phyloP scores from a whole-genome alignment of 53 echinoderm and acorn worm genomes.

The Paelopatides confundens region DNA sequence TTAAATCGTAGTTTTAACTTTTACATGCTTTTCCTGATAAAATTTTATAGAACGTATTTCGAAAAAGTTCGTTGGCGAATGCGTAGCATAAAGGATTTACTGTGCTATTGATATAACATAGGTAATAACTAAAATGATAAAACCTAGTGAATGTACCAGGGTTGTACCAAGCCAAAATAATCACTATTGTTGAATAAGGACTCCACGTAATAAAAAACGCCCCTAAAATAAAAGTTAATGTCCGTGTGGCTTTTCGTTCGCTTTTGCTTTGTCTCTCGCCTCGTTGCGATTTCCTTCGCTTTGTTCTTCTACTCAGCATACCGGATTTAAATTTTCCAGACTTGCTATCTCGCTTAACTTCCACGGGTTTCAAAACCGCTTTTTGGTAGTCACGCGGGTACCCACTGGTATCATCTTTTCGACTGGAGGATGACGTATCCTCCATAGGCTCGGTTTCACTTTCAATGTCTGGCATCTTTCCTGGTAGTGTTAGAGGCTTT shows the following conservation, averaged over 20 bases:
- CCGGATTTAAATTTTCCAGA: constrained; percentile 67
- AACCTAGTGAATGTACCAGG: constrained; percentile 47
- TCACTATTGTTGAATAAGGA: constrained; percentile 91
- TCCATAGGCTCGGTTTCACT: constrained; percentile 85
- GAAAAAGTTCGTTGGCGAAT: constrained; percentile 97
- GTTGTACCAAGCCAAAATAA: constrained; percentile 81
- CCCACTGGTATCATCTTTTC: constrained; percentile 62
- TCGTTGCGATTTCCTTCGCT: constrained; percentile 73
- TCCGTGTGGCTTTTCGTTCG: constrained; percentile 91
- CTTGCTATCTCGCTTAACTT: constrained; percentile 61
- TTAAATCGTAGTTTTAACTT: no score
- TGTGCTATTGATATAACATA: constrained; percentile 97
- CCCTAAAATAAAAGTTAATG: constrained; percentile 92
- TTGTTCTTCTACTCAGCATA: constrained; percentile 64
- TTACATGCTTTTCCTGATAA: constrained; percentile 83
- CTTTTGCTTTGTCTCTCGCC: constrained; percentile 91
- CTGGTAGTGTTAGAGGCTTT: constrained; percentile 53
- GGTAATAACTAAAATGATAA: constrained; percentile 92
- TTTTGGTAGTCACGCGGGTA: constrained; percentile 56
- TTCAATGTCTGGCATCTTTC: constrained; percentile 69
- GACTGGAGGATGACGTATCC: constrained; percentile 90
- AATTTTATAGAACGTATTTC: constrained; percentile 89
- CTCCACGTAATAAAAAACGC: constrained; percentile 98
- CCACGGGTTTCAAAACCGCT: constrained; percentile 18
- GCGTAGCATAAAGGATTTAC: constrained; percentile 97